Evolutionary conservation across 2,113 vertebrate species (phyloP).

Genomic region (Caranx melampygus): DNA sequence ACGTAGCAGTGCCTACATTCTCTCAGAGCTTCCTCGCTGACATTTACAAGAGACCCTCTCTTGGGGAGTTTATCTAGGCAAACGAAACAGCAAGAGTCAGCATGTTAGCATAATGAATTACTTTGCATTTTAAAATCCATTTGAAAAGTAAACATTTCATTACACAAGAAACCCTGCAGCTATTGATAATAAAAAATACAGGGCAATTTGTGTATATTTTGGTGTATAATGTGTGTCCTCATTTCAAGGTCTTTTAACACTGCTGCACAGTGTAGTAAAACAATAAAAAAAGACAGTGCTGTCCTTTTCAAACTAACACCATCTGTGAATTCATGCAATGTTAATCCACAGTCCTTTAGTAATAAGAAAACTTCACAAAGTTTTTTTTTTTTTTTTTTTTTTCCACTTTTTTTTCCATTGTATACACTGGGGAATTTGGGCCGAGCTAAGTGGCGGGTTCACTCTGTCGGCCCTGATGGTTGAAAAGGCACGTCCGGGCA

Average conservation of each 20-base stretch:
- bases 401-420: no score
- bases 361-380: neutral
- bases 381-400: neutral
- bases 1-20: neutral
- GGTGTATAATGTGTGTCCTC: conserved; percentile 19
- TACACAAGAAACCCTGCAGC: conserved; percentile 24
- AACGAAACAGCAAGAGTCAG: conserved; percentile 44
- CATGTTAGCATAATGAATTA: conserved; percentile 60
- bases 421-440: conserved; percentile 2
- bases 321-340: conserved; percentile 28
- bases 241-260: conserved; percentile 36
- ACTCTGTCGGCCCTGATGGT: neutral
- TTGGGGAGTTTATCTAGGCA: conserved; percentile 26
- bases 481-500: conserved; percentile 24
- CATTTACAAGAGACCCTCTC: conserved; percentile 41
- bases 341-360: conserved; percentile 16
- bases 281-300: neutral
- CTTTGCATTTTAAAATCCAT: conserved; percentile 55
- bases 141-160: conserved; percentile 68
- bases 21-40: conserved; percentile 34
- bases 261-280: conserved; percentile 20
- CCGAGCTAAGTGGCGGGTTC: neutral
- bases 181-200: conserved; percentile 60
- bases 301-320: neutral
- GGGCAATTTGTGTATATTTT: conserved; percentile 17